Evolutionary conservation across 2,113 vertebrate species (phyloP).

Genomic region (Scytalopus superciliaris): DNA sequence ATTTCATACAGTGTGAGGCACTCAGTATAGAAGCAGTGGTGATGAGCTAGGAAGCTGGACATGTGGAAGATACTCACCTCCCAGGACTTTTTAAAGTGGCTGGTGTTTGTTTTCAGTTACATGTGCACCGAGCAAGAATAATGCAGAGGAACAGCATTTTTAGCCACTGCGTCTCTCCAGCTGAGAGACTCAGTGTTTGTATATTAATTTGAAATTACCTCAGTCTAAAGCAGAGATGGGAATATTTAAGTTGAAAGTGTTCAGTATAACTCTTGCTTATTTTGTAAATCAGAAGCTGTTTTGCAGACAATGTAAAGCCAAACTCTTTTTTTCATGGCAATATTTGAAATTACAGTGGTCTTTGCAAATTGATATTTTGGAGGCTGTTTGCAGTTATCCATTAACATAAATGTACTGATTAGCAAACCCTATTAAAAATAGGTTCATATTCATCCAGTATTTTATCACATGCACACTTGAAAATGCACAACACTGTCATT

Average conservation of each 20-base stretch:
- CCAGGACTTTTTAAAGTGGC: neutral
- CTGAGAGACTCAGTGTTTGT: conserved; percentile 31
- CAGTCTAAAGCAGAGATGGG: conserved; percentile 48
- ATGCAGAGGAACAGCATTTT: neutral
- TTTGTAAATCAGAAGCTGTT: conserved; percentile 71
- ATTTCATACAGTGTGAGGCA: neutral
- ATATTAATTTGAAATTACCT: conserved; percentile 74
- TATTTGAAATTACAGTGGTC: conserved; percentile 55
- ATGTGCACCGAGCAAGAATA: conserved; percentile 12
- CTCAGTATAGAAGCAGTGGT: neutral
- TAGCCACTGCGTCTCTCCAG: neutral
- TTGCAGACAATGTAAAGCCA: conserved; percentile 56
- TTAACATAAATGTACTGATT: conserved; percentile 61
- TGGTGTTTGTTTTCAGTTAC: conserved; percentile 32
- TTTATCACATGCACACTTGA: neutral
- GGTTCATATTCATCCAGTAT: neutral
- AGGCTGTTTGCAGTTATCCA: conserved; percentile 52
- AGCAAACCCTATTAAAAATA: conserved; percentile 23
- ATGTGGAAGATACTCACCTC: neutral
- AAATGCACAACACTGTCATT: neutral
- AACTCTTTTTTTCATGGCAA: conserved; percentile 45
- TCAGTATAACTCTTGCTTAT: conserved; percentile 49
- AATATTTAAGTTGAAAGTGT: conserved; percentile 59
- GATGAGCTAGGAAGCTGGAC: neutral
- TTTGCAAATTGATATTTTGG: conserved; percentile 57